phyloP scores from a whole-genome alignment of 2,113 vertebrate species.

The Grantiella picta region DNA sequence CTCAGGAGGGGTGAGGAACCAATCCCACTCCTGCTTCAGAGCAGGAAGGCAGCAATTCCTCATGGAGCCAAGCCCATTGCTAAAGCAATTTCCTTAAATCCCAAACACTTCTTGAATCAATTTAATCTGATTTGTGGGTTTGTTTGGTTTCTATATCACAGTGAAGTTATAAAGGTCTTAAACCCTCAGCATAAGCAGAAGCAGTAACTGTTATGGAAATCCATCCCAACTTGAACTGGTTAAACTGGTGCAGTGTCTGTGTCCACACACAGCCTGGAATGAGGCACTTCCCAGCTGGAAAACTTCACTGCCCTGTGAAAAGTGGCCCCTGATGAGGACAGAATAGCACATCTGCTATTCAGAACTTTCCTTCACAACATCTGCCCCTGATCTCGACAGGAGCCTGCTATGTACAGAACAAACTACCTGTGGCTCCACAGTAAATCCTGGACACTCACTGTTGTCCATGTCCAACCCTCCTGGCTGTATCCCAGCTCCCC shows the following conservation, averaged over 20 bases:
- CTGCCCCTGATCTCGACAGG: background rate
- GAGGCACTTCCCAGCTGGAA: background rate
- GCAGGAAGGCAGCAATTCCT: background rate
- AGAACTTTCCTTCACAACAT: background rate
- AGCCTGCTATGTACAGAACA: rapidly evolving
- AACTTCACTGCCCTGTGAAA: background rate
- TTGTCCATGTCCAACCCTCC: background rate
- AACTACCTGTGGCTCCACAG: background rate
- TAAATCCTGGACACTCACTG: rapidly evolving
- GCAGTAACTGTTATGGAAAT: background rate
- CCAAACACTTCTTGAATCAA: background rate
- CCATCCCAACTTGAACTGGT: background rate
- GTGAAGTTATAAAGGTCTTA: background rate
- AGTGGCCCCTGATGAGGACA: background rate
- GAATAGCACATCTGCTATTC: background rate
- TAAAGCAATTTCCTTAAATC: background rate
- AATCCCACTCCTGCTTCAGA: background rate
- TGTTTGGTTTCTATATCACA: background rate
- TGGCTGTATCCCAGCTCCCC: background rate
- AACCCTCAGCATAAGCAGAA: background rate
- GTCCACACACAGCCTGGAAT: background rate
- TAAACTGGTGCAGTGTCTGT: background rate
- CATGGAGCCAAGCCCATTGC: background rate
- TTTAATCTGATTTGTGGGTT: background rate
- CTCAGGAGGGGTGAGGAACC: background rate